These are phyloP conservation scores for Callosobruchus maculatus DNA, from an alignment of 2,888 invertebrate species.

Conservation along the genomic window DNA sequence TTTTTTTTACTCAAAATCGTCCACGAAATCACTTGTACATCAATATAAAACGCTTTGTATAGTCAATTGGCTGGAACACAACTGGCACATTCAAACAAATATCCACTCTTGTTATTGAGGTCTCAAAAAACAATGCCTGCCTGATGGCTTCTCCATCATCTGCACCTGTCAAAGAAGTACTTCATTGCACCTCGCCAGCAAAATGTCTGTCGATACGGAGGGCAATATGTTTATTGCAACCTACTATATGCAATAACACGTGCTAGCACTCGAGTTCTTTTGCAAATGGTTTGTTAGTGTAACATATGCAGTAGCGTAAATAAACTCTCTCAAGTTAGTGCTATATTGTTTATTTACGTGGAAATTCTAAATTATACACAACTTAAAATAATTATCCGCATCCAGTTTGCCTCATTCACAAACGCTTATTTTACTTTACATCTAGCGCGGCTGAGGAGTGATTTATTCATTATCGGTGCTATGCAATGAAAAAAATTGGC, in stretches of 20 bases:
- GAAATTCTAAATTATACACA: neutral
- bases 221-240: neutral
- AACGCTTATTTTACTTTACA: neutral
- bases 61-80: no score
- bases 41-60: no score
- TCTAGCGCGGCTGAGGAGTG: neutral
- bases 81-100: no score
- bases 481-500: no score
- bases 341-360: neutral
- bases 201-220: neutral
- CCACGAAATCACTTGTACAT: no score
- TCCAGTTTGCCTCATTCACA: neutral
- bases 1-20: no score
- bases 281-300: neutral
- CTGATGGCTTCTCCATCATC: no score
- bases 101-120: no score
- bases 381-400: neutral
- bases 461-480: no score
- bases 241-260: neutral
- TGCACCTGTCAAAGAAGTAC: no score
- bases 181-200: no score
- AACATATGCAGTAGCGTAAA: neutral
- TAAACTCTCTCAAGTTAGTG: neutral
- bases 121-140: no score
- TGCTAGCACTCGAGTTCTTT: neutral